phyloP scores from a whole-genome alignment of 2,113 vertebrate genomes.

The Chionodraco myersi region DNA sequence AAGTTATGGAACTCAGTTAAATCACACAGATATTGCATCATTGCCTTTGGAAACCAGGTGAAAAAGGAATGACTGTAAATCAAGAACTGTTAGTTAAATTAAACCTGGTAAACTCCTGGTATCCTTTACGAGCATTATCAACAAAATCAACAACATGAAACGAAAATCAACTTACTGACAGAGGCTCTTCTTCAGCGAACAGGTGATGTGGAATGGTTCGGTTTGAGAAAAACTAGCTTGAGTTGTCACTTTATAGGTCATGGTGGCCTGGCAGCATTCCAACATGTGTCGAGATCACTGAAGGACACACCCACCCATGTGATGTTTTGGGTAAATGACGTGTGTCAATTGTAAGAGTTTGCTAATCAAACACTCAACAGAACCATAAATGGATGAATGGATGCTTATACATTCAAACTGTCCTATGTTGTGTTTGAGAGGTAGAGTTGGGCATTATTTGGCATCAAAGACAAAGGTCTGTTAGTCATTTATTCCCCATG shows the following conservation, averaged over 20 bases:
- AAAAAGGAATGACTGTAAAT: background rate
- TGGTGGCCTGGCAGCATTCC: background rate
- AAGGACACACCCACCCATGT: slow-evolving; percentile 16
- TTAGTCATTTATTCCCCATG: too few species aligned
- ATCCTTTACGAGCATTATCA: background rate
- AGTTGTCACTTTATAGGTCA: too few species aligned
- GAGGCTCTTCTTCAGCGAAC: slow-evolving; percentile 8
- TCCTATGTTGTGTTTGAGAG: too few species aligned
- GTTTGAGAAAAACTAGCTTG: background rate
- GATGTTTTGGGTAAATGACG: background rate
- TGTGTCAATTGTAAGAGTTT: background rate
- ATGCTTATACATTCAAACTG: too few species aligned
- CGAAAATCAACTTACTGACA: slow-evolving; percentile 33
- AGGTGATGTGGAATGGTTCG: background rate
- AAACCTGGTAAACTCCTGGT: background rate
- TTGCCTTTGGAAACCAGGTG: background rate
- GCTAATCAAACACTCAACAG: background rate
- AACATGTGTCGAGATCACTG: background rate
- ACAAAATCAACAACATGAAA: background rate
- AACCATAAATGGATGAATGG: too few species aligned
- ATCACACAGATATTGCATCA: background rate
- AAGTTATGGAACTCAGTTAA: background rate
- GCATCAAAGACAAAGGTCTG: too few species aligned
- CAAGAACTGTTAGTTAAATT: background rate
- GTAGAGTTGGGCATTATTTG: too few species aligned